These are phyloP conservation scores for Deilephila elpenor DNA, from an alignment of 2,888 invertebrate species.

Conservation along the genomic window DNA sequence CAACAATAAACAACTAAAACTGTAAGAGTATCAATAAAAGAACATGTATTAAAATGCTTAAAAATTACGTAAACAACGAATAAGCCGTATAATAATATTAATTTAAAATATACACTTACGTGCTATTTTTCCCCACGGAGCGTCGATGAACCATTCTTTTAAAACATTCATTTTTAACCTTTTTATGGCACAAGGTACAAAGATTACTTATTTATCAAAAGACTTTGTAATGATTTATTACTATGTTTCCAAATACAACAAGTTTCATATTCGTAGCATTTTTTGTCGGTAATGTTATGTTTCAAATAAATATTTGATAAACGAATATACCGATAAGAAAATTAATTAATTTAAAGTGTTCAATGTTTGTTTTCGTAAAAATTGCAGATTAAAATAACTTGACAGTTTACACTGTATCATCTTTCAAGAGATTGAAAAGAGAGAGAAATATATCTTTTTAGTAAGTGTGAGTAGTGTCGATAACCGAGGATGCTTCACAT, in stretches of 20 bases:
- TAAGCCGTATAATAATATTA: too few species aligned
- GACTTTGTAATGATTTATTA: neutral
- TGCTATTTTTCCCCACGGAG: slow-evolving; percentile 85
- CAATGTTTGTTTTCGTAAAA: too few species aligned
- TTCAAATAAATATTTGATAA: neutral
- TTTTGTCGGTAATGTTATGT: neutral
- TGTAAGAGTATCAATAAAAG: too few species aligned
- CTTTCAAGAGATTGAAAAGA: too few species aligned
- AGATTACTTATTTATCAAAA: slow-evolving; percentile 19
- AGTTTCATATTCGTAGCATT: neutral
- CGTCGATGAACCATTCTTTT: slow-evolving; percentile 64
- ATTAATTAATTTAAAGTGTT: too few species aligned
- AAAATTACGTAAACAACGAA: neutral
- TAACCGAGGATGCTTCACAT: too few species aligned
- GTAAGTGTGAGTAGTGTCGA: too few species aligned
- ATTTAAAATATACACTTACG: slow-evolving; percentile 58
- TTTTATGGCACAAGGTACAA: slow-evolving; percentile 10
- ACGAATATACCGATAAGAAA: too few species aligned
- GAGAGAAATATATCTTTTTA: too few species aligned
- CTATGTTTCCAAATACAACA: neutral
- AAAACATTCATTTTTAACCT: slow-evolving; percentile 40
- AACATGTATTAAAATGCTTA: neutral
- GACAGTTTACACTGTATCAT: too few species aligned
- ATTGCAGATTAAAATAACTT: too few species aligned
- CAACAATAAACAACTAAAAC: too few species aligned